Base-by-base conservation (phyloP, 2,888 invertebrate genomes). In the Coleophora deauratella region DNA sequence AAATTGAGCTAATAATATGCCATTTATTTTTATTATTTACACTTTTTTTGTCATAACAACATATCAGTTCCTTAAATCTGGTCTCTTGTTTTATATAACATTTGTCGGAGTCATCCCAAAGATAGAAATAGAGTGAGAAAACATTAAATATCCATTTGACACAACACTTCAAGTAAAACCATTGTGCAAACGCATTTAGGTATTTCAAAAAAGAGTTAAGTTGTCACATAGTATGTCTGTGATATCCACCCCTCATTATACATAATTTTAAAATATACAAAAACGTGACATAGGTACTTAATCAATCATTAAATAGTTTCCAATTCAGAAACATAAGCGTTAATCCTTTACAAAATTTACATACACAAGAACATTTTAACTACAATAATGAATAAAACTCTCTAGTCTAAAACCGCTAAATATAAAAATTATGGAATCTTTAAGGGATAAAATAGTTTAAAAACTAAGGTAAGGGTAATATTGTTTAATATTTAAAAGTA, bases 341-440 rank as follows among this genome's bases (percentile, higher is more conserved):
- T 55, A 56, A 59, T 65, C 59, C 66, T 77, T 72, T 80, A 81
- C 81, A 82, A 81, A 80, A 81, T 79, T 65, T 80, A 80, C 77
- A 80, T 65, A 64, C 50, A 71, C 54, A 50, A 21, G 21, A 21
- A 21, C 21, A 62, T 54, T 51, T 60, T 54, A 56, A 62, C 47
- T 47, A 51, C 46, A 53, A 47, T 57, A 55, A 52, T n/a, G 9
- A 31, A 31, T 31, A 57, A 58, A 53, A 62, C 47, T 52, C 52
- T 51, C 61, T 57, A 50, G 50, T 45, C 67, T 71, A 72, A 73
- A 62, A 68, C 61, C 58, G 49, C 65, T 60, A 62, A 56, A 69
- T 75, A 72, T 70, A 77, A 73, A 72, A 76, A 70, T 66, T 73
- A 75, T 74, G 75, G 77, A 78, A 77, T 75, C 59, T 71, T 68